Conservation (phyloP, 2,113 vertebrate species). For the Phylloscopus trochilus region DNA sequence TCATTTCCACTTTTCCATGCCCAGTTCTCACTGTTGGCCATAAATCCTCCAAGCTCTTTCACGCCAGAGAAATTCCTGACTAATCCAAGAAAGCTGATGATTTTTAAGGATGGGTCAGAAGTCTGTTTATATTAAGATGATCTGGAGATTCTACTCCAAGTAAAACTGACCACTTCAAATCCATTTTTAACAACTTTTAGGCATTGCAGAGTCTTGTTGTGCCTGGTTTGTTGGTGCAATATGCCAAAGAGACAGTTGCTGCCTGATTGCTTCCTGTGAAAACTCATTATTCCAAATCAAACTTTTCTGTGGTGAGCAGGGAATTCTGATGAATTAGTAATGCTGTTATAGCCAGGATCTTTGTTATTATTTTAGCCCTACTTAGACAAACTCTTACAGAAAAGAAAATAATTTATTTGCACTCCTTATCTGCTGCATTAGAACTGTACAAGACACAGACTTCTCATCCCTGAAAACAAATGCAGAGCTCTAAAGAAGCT, state of each 20-base stretch:
- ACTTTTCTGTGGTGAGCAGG: background rate
- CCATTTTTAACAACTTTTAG: background rate
- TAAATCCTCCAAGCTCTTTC: background rate
- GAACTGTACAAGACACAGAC: accelerated
- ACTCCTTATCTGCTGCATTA: background rate
- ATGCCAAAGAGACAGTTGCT: no score
- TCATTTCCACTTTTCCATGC: background rate
- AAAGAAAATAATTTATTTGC: background rate
- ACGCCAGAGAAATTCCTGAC: background rate
- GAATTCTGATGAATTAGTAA: background rate
- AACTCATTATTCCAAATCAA: background rate
- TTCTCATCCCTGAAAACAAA: background rate
- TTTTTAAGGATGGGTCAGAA: background rate
- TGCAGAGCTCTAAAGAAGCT: background rate
- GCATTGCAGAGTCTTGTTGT: background rate
- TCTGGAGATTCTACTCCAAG: background rate
- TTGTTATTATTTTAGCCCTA: background rate
- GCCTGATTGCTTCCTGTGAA: background rate
- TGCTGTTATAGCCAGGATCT: background rate
- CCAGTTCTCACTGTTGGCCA: background rate
- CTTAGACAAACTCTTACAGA: background rate
- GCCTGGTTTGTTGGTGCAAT: no score
- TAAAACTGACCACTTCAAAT: background rate
- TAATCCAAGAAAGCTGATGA: background rate
- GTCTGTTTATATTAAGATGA: background rate